Evolutionary conservation across 1,140 invertebrate species (phyloP).

Genomic region (Glomeris maerens): DNA sequence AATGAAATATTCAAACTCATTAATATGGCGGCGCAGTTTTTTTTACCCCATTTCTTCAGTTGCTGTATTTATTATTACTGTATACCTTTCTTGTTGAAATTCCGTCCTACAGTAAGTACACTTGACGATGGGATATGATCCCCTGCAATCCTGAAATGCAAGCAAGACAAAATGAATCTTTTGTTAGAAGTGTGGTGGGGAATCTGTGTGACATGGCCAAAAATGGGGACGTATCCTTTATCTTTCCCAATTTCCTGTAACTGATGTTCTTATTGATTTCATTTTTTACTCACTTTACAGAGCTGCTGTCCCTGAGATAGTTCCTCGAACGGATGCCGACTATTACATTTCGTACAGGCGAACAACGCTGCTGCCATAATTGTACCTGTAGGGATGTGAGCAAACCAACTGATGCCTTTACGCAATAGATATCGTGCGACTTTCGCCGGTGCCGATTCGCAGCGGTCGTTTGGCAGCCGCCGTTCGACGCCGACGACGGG

Average conservation of each 20-base stretch:
- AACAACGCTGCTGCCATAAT: constrained; percentile 47
- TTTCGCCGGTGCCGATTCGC: too few species aligned
- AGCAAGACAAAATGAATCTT: constrained; percentile 17
- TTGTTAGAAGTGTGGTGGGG: neutral
- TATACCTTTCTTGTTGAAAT: constrained; percentile 87
- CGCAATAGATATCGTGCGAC: too few species aligned
- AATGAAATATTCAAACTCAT: too few species aligned
- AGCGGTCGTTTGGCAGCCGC: too few species aligned
- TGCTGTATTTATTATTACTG: too few species aligned
- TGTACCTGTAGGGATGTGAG: too few species aligned
- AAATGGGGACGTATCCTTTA: neutral
- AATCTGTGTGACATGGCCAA: neutral
- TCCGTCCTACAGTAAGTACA: constrained; percentile 95
- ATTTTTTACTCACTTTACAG: constrained; percentile 57
- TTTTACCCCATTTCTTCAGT: too few species aligned
- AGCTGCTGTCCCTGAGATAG: constrained; percentile 84
- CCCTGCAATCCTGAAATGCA: constrained; percentile 74
- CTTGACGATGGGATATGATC: constrained; percentile 83
- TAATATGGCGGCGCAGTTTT: too few species aligned
- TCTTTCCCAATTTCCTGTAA: constrained; percentile 1
- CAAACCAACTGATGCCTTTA: too few species aligned
- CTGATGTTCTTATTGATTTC: neutral
- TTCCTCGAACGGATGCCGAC: constrained; percentile 87
- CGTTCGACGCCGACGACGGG: too few species aligned
- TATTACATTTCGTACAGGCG: constrained; percentile 88